A percentile compares a stretch with the other conserved stretches of the same genome.
Conservation (phyloP, 2,888 invertebrate species). For the Drosophila stalkeri region DNA sequence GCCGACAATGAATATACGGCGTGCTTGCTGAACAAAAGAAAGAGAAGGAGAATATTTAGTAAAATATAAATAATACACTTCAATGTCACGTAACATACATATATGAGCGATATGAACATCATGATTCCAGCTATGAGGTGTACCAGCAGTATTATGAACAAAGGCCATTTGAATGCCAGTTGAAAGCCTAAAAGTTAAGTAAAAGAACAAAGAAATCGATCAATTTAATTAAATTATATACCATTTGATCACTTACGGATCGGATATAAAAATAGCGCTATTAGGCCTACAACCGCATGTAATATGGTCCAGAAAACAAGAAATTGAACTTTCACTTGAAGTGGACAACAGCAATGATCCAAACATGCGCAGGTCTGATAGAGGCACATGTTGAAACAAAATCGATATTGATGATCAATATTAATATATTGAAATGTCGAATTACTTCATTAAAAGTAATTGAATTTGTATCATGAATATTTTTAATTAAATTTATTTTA, state of each 20-base stretch:
- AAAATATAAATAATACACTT: background rate
- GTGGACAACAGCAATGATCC: background rate
- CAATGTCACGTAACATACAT: background rate
- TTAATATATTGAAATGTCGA: background rate
- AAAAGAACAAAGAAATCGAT: background rate
- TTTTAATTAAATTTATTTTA: background rate
- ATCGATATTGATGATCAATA: background rate
- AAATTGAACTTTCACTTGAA: conserved; percentile 6
- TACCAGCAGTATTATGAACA: background rate
- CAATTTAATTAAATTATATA: too few relatives aligned
- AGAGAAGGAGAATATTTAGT: background rate
- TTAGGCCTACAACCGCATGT: background rate
- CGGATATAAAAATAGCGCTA: background rate
- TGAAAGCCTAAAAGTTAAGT: background rate
- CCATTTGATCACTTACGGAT: background rate
- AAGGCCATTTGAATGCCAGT: background rate
- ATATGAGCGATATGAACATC: conserved; percentile 5
- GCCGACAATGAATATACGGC: background rate
- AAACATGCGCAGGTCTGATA: background rate
- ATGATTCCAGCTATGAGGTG: background rate
- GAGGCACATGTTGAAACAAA: background rate
- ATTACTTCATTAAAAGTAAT: background rate
- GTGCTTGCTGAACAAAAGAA: background rate
- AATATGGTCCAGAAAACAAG: conserved; percentile 5
- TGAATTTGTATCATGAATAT: background rate